These are phyloP conservation scores for Acanthurus lineatus DNA, from an alignment of 2,797 vertebrate species.

Conservation along the genomic window DNA sequence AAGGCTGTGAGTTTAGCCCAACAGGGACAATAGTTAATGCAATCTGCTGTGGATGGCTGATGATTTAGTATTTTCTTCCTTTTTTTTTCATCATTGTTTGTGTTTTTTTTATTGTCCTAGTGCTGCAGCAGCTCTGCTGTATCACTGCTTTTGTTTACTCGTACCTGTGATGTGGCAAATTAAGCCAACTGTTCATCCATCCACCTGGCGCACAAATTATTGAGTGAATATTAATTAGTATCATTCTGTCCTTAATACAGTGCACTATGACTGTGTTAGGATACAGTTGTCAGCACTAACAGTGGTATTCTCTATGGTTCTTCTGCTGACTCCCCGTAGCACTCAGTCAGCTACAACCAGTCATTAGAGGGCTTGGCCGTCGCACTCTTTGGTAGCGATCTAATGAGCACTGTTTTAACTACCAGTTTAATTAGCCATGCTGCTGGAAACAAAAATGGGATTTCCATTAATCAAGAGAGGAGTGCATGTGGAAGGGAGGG, in stretches of 20 bases:
- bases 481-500: conserved; percentile 64
- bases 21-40: conserved; percentile 30
- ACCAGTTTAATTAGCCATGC: conserved; percentile 88
- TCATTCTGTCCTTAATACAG: conserved; percentile 75
- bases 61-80: conserved; percentile 23
- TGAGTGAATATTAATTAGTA: conserved; percentile 85
- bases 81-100: conserved; percentile 11
- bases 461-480: conserved; percentile 87
- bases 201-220: conserved; percentile 76
- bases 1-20: conserved; percentile 28
- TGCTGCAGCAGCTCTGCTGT: conserved; percentile 46
- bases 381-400: conserved; percentile 73
- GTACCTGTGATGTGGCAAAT: conserved; percentile 57
- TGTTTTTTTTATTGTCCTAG: conserved; percentile 19
- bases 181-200: conserved; percentile 67
- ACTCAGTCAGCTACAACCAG: conserved; percentile 65
- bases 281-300: conserved; percentile 88
- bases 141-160: conserved; percentile 66
- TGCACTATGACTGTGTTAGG: conserved; percentile 81
- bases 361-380: conserved; percentile 75
- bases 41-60: conserved; percentile 32
- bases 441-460: conserved; percentile 87
- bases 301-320: conserved; percentile 76
- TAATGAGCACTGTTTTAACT: conserved; percentile 88
- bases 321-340: conserved; percentile 64